phyloP scores from a whole-genome alignment of 2,888 invertebrate genomes.

The Aethes cnicana region DNA sequence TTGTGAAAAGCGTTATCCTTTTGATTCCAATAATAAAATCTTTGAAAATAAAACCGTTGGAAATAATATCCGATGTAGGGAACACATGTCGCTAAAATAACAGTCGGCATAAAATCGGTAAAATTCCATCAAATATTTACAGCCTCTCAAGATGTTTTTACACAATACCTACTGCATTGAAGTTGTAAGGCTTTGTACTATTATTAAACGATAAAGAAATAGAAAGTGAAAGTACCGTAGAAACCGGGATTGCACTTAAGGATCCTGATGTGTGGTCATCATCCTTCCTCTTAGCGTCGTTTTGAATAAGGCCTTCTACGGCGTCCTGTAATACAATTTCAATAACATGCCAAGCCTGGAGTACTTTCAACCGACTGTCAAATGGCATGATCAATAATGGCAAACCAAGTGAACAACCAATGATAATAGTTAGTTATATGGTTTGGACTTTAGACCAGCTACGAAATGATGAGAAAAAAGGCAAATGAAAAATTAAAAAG shows the following conservation, averaged over 20 bases:
- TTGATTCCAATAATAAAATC: too few species aligned
- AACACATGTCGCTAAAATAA: too few species aligned
- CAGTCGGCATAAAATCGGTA: too few species aligned
- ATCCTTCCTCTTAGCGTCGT: conserved; percentile 64
- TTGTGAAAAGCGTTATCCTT: too few species aligned
- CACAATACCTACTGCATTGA: not conserved
- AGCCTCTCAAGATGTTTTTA: not conserved
- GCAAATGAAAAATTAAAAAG: conserved; percentile 58
- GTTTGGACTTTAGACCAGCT: not conserved
- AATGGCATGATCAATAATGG: conserved; percentile 17
- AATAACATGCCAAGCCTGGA: conserved; percentile 67
- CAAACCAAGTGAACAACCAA: conserved; percentile 5
- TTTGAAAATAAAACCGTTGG: too few species aligned
- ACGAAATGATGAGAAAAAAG: conserved; percentile 35
- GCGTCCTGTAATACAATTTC: conserved; percentile 71
- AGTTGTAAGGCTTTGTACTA: too few species aligned
- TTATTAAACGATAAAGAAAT: conserved; percentile 27
- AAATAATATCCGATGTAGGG: too few species aligned
- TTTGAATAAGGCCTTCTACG: conserved; percentile 62
- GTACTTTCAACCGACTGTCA: conserved; percentile 23
- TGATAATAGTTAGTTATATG: not conserved
- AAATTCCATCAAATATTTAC: conserved; percentile 4
- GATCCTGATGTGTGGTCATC: conserved; percentile 54
- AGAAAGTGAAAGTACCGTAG: conserved; percentile 54
- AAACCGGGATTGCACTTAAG: conserved; percentile 43